phyloP scores from a whole-genome alignment of 1,140 invertebrate species.

The Caenorhabditis tropicalis region DNA sequence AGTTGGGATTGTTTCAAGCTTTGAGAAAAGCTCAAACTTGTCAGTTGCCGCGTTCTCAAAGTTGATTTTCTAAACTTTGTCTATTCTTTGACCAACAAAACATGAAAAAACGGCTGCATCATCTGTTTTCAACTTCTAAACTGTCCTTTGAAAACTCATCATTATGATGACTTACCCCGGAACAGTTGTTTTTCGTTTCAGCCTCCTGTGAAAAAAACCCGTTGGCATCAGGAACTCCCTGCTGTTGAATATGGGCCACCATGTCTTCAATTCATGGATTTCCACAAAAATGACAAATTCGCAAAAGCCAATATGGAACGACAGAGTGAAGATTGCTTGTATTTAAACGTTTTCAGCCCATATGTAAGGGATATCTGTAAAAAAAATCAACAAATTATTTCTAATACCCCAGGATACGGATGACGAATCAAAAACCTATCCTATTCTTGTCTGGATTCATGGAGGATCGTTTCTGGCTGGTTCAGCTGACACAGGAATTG shows the following conservation, averaged over 20 bases:
- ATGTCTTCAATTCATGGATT: slow-evolving; percentile 72
- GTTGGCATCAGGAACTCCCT: slow-evolving; percentile 69
- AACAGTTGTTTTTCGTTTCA: slow-evolving; percentile 48
- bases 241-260: slow-evolving; percentile 70
- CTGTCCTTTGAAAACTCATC: not conserved
- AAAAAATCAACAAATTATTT: not conserved
- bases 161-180: not conserved
- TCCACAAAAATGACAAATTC: slow-evolving; percentile 68
- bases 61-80: not conserved
- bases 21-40: not conserved
- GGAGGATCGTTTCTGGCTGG: slow-evolving; percentile 92
- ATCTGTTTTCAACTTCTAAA: not conserved
- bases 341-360: slow-evolving; percentile 86
- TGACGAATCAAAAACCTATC: slow-evolving; percentile 79
- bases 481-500: slow-evolving; percentile 77
- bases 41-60: too few species aligned
- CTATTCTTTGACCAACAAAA: not conserved
- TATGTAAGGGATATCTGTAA: slow-evolving; percentile 64
- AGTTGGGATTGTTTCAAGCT: too few species aligned
- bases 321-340: slow-evolving; percentile 89
- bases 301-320: slow-evolving; percentile 64
- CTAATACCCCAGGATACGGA: slow-evolving; percentile 72
- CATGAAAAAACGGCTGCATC: not conserved
- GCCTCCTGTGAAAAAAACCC: slow-evolving; percentile 69
- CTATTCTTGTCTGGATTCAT: slow-evolving; percentile 97